These are phyloP conservation scores for Zapornia atra DNA, from an alignment of 2,113 vertebrate genomes.

Conservation along the genomic window DNA sequence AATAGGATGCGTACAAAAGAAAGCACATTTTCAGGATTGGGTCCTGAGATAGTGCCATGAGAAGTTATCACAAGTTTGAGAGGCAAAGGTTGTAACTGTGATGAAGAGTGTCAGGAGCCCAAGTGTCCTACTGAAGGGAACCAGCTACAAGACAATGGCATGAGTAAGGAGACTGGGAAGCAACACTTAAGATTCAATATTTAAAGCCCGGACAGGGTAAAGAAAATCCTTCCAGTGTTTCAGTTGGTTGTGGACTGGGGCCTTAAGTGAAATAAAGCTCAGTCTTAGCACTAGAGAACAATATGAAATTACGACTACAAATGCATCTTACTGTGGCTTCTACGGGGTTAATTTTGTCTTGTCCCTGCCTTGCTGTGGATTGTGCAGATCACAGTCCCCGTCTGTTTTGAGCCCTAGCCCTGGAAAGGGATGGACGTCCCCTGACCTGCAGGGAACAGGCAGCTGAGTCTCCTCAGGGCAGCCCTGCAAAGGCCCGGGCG, in stretches of 20 bases:
- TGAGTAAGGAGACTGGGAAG: neutral
- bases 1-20: neutral
- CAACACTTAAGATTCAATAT: rapidly evolving
- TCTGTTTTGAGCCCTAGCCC: neutral
- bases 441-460: neutral
- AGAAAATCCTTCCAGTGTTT: neutral
- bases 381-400: neutral
- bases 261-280: neutral
- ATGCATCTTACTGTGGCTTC: rapidly evolving
- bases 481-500: neutral
- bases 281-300: neutral
- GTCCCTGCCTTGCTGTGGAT: neutral
- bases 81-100: neutral
- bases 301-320: neutral
- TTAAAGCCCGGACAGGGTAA: neutral
- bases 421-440: neutral
- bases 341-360: neutral
- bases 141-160: neutral
- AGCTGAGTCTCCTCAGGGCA: neutral
- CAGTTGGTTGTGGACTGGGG: neutral
- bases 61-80: neutral
- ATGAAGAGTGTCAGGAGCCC: neutral
- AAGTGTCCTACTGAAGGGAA: neutral
- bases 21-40: neutral
- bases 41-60: neutral